Base-by-base conservation (phyloP, 2,888 invertebrate genomes). In the Rhorus exstirpatorius region DNA sequence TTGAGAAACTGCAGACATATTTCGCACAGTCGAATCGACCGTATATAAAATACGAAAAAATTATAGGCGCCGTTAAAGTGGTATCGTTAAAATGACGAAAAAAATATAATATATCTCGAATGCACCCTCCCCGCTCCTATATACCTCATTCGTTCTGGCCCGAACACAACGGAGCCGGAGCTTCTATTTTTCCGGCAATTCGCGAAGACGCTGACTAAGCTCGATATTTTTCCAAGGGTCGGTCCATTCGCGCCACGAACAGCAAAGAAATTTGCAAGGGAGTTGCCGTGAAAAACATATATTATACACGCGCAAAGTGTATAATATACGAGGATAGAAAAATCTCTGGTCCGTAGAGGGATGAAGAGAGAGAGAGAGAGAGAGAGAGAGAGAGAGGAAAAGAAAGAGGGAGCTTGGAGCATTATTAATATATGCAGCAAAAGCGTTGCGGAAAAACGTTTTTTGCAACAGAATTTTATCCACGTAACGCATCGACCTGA, bases 391-490 rank as follows among this genome's bases (percentile, higher is more conserved):
- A 55, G 55, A 53, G 53, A 68, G 80, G 76, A 79, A 63, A 83
- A 82, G 65, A 46, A 77, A 74, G 41, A 71, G 63, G 46, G 17
- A 46, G 72, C 71, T 44, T 14, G 53, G 38, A 38, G 60, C 61
- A 68, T 85, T 85, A 85, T 84, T 86, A 86, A 84, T 78, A 86
- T 82, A 86, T 85, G 84, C 63, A 78, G 79, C 68, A 71, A 71
- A 74, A 41, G 58, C 68, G 71, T 81, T 78, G 63, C 68, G 49
- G 53, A 60, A 75, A 70, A 80, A 74, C 17, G 72, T 51, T 41
- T 68, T 75, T 31, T 26, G 61, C 53, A 51, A 60, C 51, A 46
- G 70, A 58, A 63, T 75, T 79, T 71, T 46, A 72, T 41, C 41
- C 49, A 51, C 38, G 46, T 81, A 53, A 63, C 41, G 77, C 76